phyloP scores from a whole-genome alignment of 2,113 vertebrate species.

The Pristiophorus japonicus region DNA sequence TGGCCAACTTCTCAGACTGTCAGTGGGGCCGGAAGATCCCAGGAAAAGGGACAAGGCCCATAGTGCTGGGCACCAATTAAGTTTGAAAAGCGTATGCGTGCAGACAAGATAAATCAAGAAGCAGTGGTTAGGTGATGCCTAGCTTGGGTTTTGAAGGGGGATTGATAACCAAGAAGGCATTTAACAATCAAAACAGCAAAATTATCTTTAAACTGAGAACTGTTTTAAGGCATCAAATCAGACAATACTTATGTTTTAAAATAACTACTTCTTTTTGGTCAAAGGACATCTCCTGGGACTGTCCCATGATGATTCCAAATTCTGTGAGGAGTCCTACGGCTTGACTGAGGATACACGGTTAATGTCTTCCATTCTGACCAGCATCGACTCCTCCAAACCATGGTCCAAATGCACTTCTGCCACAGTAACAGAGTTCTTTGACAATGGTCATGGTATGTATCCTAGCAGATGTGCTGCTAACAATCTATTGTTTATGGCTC shows the following conservation, averaged over 20 bases:
- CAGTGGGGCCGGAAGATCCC: neutral
- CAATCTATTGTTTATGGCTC: neutral
- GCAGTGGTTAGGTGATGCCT: neutral
- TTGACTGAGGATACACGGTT: conserved; percentile 89
- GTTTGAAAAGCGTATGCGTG: no score
- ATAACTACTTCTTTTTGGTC: neutral
- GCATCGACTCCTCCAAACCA: conserved; percentile 92
- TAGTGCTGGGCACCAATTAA: neutral
- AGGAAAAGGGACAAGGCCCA: neutral
- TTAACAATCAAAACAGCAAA: neutral
- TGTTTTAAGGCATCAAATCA: neutral
- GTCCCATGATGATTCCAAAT: conserved; percentile 95
- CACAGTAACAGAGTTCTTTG: conserved; percentile 93
- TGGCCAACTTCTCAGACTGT: neutral
- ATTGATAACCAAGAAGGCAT: neutral
- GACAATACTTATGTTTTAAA: neutral
- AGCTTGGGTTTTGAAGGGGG: neutral
- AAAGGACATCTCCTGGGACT: conserved; percentile 89
- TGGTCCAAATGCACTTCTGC: conserved; percentile 96
- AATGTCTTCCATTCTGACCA: conserved; percentile 96
- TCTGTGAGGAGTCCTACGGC: conserved; percentile 91
- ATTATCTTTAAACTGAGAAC: neutral
- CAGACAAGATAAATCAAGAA: neutral
- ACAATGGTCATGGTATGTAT: conserved; percentile 85
- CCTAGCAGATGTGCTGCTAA: neutral